Percentiles rank a stretch among this genome's conserved stretches.
Conservation (phyloP, 92 coral and sea anemone genomes). For the Phenganax stokvisi region DNA sequence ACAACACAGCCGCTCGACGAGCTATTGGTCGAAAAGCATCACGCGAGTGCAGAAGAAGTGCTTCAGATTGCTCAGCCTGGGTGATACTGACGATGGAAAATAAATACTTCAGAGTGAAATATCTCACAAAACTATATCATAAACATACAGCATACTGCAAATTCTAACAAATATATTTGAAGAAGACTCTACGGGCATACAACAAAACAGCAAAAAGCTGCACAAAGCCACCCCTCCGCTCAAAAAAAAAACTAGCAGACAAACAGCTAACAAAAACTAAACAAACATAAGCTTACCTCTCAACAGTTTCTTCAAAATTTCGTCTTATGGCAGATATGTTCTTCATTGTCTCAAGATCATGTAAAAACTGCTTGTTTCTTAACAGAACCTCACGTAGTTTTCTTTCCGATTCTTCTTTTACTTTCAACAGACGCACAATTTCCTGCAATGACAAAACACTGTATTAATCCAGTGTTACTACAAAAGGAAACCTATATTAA, state of each 20-base stretch:
- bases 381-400: slow-evolving; percentile 72
- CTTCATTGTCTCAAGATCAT: slow-evolving; percentile 83
- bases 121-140: neutral
- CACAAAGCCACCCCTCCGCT: neutral
- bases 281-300: slow-evolving; percentile 53
- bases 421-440: slow-evolving; percentile 81
- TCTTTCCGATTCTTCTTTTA: slow-evolving; percentile 78
- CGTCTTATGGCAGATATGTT: slow-evolving; percentile 79
- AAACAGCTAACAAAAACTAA: neutral
- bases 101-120: neutral
- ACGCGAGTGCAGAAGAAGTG: slow-evolving; percentile 96
- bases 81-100: slow-evolving; percentile 53
- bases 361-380: slow-evolving; percentile 74
- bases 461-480: no score
- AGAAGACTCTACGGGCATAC: no score
- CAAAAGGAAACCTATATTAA: neutral
- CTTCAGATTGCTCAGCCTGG: slow-evolving; percentile 86
- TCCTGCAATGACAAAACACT: slow-evolving; percentile 48
- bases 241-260: neutral
- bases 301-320: slow-evolving; percentile 84
- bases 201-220: neutral
- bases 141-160: no score
- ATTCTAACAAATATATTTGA: no score
- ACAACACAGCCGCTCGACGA: slow-evolving; percentile 98
- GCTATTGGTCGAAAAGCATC: slow-evolving; percentile 99